A percentile compares a stretch with the other conserved stretches of the same genome.
These are phyloP conservation scores for Sesamia nonagrioides DNA, from an alignment of 1,140 invertebrate genomes.

Conservation along the genomic window DNA sequence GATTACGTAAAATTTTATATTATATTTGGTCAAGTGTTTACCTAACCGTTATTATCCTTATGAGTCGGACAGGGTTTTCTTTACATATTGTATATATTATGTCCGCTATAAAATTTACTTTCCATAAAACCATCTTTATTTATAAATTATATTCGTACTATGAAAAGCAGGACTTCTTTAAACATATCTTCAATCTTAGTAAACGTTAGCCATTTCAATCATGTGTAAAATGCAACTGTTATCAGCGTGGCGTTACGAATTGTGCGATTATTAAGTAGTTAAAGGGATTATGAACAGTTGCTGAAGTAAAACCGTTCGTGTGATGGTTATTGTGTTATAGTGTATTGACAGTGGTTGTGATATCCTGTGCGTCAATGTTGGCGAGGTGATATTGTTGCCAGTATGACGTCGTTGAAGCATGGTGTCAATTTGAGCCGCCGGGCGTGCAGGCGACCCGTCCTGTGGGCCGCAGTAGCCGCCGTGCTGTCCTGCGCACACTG, in stretches of 20 bases:
- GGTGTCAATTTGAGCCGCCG: slow-evolving; percentile 88
- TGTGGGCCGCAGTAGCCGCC: slow-evolving; percentile 63
- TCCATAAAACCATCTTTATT: too few species aligned
- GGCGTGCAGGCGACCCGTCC: slow-evolving; percentile 83
- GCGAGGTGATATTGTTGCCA: slow-evolving; percentile 76
- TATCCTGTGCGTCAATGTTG: slow-evolving; percentile 59
- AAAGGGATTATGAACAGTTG: slow-evolving; percentile 52
- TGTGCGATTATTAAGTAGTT: slow-evolving; percentile 68
- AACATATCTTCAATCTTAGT: too few species aligned
- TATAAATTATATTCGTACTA: too few species aligned
- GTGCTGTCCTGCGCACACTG: slow-evolving; percentile 62
- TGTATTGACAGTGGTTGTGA: slow-evolving; percentile 21
- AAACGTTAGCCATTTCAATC: background rate
- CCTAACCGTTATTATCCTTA: too few species aligned
- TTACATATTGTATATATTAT: too few species aligned
- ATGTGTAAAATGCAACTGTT: background rate
- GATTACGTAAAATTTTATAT: too few species aligned
- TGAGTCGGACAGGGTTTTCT: too few species aligned
- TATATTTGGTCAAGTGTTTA: too few species aligned
- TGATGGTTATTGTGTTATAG: background rate
- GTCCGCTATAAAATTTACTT: too few species aligned
- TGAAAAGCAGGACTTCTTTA: too few species aligned
- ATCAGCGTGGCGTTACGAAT: slow-evolving; percentile 55
- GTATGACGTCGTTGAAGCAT: slow-evolving; percentile 88
- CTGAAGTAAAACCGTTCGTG: background rate